Conservation (phyloP, 1,140 invertebrate genomes). For the Mizuhopecten yessoensis region DNA sequence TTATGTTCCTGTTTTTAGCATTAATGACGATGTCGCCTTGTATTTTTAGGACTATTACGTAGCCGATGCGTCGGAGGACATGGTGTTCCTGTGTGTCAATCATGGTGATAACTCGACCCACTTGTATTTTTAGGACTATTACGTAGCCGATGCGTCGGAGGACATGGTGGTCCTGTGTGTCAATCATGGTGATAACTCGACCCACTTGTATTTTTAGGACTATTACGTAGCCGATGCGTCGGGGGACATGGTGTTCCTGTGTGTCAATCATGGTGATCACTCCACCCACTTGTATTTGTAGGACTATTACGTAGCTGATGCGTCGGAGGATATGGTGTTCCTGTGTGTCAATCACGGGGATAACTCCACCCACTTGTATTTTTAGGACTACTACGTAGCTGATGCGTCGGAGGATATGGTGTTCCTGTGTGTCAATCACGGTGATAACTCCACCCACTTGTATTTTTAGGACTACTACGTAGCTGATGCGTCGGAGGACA, state of each 20-base stretch:
- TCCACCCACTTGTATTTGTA: conserved; percentile 90
- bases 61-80: too few species aligned
- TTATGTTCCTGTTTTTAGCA: too few species aligned
- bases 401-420: conserved; percentile 91
- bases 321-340: conserved; percentile 90
- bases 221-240: conserved; percentile 93
- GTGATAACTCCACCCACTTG: conserved; percentile 88
- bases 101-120: too few species aligned
- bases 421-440: conserved; percentile 93
- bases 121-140: conserved; percentile 86
- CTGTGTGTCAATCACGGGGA: conserved; percentile 92
- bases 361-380: conserved; percentile 90
- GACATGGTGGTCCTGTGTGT: too few species aligned
- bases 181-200: too few species aligned
- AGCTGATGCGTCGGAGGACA: conserved; percentile 91
- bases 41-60: neutral
- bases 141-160: too few species aligned
- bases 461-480: too few species aligned
- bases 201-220: conserved; percentile 83
- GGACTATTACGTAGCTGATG: conserved; percentile 91
- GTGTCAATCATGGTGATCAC: conserved; percentile 90
- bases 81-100: too few species aligned
- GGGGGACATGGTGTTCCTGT: conserved; percentile 90
- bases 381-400: conserved; percentile 88
- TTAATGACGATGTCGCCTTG: too few species aligned